Conservation (phyloP, 2,797 vertebrate genomes). For the Hemibagrus guttatus region DNA sequence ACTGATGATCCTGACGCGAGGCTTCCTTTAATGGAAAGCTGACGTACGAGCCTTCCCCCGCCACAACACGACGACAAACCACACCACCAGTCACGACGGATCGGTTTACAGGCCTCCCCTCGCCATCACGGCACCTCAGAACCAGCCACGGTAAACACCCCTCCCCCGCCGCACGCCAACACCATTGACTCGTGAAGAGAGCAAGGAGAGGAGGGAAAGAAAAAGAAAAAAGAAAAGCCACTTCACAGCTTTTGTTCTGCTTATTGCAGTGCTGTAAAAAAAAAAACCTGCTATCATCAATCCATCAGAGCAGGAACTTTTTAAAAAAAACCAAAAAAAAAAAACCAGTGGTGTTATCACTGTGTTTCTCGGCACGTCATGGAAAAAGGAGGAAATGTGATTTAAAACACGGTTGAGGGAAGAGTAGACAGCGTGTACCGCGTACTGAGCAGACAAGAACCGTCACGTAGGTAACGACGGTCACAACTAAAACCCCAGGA, state of each 20-base stretch:
- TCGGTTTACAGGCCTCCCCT: conserved; percentile 56
- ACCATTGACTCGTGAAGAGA: conserved; percentile 29
- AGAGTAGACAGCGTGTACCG: background rate
- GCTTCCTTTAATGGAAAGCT: background rate
- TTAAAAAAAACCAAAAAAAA: background rate
- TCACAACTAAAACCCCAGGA: background rate
- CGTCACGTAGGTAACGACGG: background rate
- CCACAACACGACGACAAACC: conserved; percentile 25
- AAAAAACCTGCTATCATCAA: conserved; percentile 20
- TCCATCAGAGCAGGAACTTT: conserved; percentile 21
- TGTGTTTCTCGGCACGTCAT: background rate
- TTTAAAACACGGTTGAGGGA: background rate
- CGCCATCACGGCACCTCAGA: conserved; percentile 53
- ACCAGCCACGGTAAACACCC: conserved; percentile 52
- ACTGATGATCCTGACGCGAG: background rate
- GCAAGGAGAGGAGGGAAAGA: conserved; percentile 8
- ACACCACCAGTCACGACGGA: conserved; percentile 24
- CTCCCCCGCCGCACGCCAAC: conserved; percentile 48
- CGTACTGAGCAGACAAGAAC: background rate
- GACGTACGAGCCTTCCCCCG: conserved; percentile 10
- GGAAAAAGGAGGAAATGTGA: conserved; percentile 15
- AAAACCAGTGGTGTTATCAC: background rate
- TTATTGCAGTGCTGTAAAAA: conserved; percentile 39
- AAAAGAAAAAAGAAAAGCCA: conserved; percentile 11
- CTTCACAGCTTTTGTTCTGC: conserved; percentile 44